Evolutionary conservation across 1,140 invertebrate genomes (phyloP).

Genomic region (Aleiodes sp.): DNA sequence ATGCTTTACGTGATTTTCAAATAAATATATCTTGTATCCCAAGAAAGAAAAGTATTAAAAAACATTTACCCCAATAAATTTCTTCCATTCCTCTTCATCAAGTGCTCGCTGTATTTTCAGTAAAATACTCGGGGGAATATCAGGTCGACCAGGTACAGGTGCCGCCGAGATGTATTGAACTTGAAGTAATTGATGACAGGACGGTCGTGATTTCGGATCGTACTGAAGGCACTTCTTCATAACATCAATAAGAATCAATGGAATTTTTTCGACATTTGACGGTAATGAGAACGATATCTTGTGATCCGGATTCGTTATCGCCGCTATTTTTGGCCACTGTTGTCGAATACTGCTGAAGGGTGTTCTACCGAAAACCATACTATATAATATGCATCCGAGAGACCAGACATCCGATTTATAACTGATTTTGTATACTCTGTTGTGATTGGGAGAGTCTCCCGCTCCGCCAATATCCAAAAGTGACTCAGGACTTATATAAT

Average conservation of each 20-base stretch:
- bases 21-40: too few species aligned
- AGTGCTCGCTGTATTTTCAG: constrained; percentile 54
- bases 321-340: constrained; percentile 79
- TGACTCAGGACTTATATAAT: constrained; percentile 97
- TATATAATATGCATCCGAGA: constrained; percentile 95
- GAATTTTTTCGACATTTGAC: constrained; percentile 53
- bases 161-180: constrained; percentile 69
- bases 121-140: constrained; percentile 48
- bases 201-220: constrained; percentile 75
- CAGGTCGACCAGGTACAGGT: constrained; percentile 1
- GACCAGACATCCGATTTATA: constrained; percentile 98
- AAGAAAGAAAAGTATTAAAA: too few species aligned
- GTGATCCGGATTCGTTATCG: constrained; percentile 82
- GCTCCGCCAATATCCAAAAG: constrained; percentile 69
- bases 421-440: constrained; percentile 71
- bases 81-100: constrained; percentile 55
- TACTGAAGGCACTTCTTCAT: constrained; percentile 76
- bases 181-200: constrained; percentile 75
- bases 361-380: constrained; percentile 88
- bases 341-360: constrained; percentile 89
- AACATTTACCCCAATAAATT: constrained; percentile 49
- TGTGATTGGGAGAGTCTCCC: constrained; percentile 56
- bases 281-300: constrained; percentile 78
- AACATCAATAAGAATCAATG: constrained; percentile 68
- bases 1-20: too few species aligned